A percentile compares a stretch with the other conserved stretches of the same genome.
phyloP scores from a whole-genome alignment of 2,113 vertebrate genomes.

The Nerophis lumbriciformis region DNA sequence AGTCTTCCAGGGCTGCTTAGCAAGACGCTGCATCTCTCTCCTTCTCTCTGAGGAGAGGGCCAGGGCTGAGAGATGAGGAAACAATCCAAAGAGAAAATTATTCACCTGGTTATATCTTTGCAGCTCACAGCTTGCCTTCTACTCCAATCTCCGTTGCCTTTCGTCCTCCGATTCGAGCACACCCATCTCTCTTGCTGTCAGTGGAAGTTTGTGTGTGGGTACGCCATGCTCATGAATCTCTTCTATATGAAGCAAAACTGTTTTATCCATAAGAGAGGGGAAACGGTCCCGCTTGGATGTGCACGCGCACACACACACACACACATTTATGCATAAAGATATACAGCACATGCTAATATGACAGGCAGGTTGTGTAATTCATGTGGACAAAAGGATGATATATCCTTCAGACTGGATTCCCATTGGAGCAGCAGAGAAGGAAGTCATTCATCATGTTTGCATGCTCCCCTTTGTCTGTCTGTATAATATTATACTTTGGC shows the following conservation, averaged over 20 bases:
- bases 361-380: conserved; percentile 29
- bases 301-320: conserved; percentile 6
- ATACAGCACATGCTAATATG: conserved; percentile 6
- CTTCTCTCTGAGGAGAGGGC: conserved; percentile 26
- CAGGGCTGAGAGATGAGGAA: conserved; percentile 46
- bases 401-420: conserved; percentile 27
- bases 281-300: conserved; percentile 35
- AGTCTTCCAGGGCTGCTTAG: conserved; percentile 42
- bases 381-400: conserved; percentile 37
- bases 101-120: conserved; percentile 58
- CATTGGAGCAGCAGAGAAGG: conserved; percentile 21
- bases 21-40: conserved; percentile 26
- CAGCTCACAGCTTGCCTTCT: conserved; percentile 43
- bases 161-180: conserved; percentile 26
- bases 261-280: conserved; percentile 46
- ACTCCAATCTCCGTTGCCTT: conserved; percentile 35
- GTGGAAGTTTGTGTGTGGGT: conserved; percentile 11
- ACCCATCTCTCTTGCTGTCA: conserved; percentile 33
- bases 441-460: conserved; percentile 36
- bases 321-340: conserved; percentile 12
- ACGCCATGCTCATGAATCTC: conserved; percentile 46
- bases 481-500: conserved; percentile 12
- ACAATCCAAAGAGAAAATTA: conserved; percentile 56
- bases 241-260: conserved; percentile 47
- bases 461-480: conserved; percentile 20